Evolutionary conservation across 2,797 vertebrate genomes (phyloP).

Genomic region (Denticeps clupeoides): DNA sequence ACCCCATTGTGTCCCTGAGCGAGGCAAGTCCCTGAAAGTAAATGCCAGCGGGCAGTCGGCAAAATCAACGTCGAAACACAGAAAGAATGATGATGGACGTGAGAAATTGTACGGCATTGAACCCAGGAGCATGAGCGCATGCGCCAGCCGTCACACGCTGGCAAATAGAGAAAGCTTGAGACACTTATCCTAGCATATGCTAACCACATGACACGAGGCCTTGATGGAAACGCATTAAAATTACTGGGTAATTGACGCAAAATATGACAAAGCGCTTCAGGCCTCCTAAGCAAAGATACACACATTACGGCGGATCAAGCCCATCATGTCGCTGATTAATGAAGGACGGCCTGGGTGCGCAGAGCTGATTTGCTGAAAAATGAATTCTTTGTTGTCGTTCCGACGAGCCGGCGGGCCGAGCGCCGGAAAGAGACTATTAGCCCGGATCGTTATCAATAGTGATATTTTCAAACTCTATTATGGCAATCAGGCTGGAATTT

Average conservation of each 20-base stretch:
- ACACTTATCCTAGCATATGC: constrained; percentile 92
- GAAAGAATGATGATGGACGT: no score
- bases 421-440: constrained; percentile 98
- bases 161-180: constrained; percentile 4
- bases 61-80: no score
- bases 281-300: constrained; percentile 94
- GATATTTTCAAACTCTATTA: constrained; percentile 99
- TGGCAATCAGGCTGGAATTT: constrained; percentile 97
- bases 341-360: constrained; percentile 89
- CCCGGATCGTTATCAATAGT: constrained; percentile 98
- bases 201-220: constrained; percentile 90
- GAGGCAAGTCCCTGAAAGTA: no score
- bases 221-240: constrained; percentile 96
- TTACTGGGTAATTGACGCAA: constrained; percentile 97
- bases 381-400: constrained; percentile 98
- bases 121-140: no score
- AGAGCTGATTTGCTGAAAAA: constrained; percentile 98
- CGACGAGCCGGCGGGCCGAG: constrained; percentile 90
- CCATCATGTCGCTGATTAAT: constrained; percentile 98
- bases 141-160: not conserved
- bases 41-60: no score
- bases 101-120: no score
- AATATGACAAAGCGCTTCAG: constrained; percentile 98
- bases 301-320: constrained; percentile 88
- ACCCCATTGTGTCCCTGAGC: no score